Evolutionary conservation across 1,140 invertebrate species (phyloP).

Genomic region (Prorops nasuta): DNA sequence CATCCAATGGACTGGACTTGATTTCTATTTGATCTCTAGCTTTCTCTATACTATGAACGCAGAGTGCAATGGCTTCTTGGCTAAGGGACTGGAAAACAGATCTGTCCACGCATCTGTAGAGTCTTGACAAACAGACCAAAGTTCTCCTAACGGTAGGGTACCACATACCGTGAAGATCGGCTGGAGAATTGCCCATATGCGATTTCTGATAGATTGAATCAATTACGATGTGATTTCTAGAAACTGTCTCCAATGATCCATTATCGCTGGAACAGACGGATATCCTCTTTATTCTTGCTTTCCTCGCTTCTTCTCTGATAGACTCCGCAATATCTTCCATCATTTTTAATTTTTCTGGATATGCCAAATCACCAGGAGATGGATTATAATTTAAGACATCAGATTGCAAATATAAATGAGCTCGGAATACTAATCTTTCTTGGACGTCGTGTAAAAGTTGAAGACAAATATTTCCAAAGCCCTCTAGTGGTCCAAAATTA

Average conservation of each 20-base stretch:
- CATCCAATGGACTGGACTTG: constrained; percentile 78
- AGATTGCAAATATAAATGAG: constrained; percentile 89
- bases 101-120: constrained; percentile 93
- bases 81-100: constrained; percentile 95
- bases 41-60: constrained; percentile 83
- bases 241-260: constrained; percentile 30
- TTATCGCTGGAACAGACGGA: constrained; percentile 41
- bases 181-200: constrained; percentile 69
- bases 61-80: constrained; percentile 89
- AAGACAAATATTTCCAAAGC: constrained; percentile 80
- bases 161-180: constrained; percentile 99
- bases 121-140: constrained; percentile 89
- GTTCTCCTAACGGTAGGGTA: constrained; percentile 95
- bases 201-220: constrained; percentile 43
- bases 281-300: constrained; percentile 45
- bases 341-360: constrained; percentile 96
- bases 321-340: constrained; percentile 73
- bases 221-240: constrained; percentile 44
- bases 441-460: constrained; percentile 95
- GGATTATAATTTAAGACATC: constrained; percentile 90
- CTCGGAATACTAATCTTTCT: constrained; percentile 93
- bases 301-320: constrained; percentile 43
- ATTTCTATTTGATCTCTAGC: constrained; percentile 72
- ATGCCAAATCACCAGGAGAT: constrained; percentile 92
- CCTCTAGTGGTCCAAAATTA: constrained; percentile 71